These are phyloP conservation scores for Gonatopus flavifemur DNA, from an alignment of 1,140 invertebrate genomes.

Conservation along the genomic window DNA sequence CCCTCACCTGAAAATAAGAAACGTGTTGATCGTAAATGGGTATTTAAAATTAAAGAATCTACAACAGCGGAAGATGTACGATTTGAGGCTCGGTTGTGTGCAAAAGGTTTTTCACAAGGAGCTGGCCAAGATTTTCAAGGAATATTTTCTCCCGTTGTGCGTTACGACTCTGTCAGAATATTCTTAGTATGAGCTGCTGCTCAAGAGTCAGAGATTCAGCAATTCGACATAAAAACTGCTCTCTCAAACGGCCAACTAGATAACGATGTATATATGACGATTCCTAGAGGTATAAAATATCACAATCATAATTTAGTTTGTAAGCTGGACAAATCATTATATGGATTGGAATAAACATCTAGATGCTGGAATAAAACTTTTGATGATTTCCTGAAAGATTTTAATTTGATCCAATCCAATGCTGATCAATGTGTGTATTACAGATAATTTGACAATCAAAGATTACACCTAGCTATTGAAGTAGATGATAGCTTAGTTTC, in stretches of 20 bases:
- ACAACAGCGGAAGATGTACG: neutral
- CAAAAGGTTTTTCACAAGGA: slow-evolving; percentile 2
- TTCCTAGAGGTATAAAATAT: neutral
- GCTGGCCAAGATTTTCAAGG: slow-evolving; percentile 1
- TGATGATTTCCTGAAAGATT: slow-evolving; percentile 25
- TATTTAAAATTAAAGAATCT: neutral
- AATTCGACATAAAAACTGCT: slow-evolving; percentile 1
- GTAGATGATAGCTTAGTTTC: slow-evolving; percentile 24
- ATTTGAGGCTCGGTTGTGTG: slow-evolving; percentile 4
- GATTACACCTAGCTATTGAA: neutral
- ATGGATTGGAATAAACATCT: slow-evolving; percentile 44
- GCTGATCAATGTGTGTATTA: slow-evolving; percentile 41
- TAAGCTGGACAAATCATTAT: slow-evolving; percentile 36
- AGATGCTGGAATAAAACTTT: slow-evolving; percentile 35
- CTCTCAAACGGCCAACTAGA: neutral
- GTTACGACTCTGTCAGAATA: neutral
- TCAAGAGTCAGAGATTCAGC: neutral
- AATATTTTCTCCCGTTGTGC: slow-evolving; percentile 2
- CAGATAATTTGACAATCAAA: slow-evolving; percentile 7
- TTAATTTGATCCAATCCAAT: slow-evolving; percentile 27
- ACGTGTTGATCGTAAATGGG: neutral
- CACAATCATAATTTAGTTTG: slow-evolving; percentile 25
- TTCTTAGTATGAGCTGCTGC: neutral
- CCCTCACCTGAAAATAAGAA: neutral
- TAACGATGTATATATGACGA: neutral